These are phyloP conservation scores for Bombus terrestris DNA, from an alignment of 1,140 invertebrate genomes.

Conservation along the genomic window DNA sequence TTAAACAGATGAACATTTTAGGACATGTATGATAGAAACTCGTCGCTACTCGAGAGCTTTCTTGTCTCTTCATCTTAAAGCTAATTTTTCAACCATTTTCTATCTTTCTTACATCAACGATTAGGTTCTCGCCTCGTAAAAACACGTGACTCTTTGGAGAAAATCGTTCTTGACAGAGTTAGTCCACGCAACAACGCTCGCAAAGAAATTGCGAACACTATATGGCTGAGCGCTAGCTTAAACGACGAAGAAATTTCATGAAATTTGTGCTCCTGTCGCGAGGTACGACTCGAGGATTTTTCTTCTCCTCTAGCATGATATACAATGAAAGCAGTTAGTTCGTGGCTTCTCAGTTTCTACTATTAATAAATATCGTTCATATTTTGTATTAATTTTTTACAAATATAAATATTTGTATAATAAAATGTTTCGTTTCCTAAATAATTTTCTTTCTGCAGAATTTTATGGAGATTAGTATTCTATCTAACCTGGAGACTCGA, in stretches of 20 bases:
- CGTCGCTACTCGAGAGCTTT: slow-evolving; percentile 6
- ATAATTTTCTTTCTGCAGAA: too few relatives aligned
- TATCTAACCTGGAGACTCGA: too few relatives aligned
- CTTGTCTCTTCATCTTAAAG: neutral
- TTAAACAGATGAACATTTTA: slow-evolving; percentile 57
- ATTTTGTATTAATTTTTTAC: neutral
- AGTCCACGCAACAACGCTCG: neutral
- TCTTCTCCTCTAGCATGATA: neutral
- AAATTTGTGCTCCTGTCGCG: neutral
- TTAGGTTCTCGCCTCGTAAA: slow-evolving; percentile 42
- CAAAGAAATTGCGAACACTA: neutral
- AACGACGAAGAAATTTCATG: slow-evolving; percentile 3
- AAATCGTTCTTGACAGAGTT: slow-evolving; percentile 21
- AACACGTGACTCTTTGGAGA: slow-evolving; percentile 16
- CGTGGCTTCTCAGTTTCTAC: too few relatives aligned
- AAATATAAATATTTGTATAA: too few relatives aligned
- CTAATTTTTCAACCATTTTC: neutral
- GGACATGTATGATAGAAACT: slow-evolving; percentile 17
- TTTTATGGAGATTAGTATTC: too few relatives aligned
- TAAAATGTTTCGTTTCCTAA: too few relatives aligned
- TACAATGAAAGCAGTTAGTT: neutral
- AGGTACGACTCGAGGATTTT: neutral
- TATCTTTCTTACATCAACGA: slow-evolving; percentile 27
- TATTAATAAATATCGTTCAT: neutral
- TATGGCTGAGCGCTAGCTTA: neutral